Percentiles rank a stretch among this genome's conserved stretches.
phyloP scores from a whole-genome alignment of 2,888 invertebrate genomes.

The Eilema griseolum region DNA sequence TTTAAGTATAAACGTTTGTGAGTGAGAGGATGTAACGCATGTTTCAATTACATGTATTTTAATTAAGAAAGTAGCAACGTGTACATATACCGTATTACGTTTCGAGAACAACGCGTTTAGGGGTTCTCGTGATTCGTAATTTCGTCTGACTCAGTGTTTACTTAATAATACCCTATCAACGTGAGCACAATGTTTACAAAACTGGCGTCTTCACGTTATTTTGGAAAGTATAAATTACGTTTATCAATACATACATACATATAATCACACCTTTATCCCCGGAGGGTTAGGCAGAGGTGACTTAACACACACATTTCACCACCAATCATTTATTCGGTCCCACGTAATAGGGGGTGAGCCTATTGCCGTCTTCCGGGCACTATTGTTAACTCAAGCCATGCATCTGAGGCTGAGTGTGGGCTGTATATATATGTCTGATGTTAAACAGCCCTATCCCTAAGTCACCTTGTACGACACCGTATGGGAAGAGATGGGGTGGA shows the following conservation, averaged over 20 bases:
- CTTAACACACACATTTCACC: no score
- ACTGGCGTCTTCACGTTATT: conserved; percentile 7
- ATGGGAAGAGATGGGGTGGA: no score
- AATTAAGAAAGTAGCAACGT: conserved; percentile 49
- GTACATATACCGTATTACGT: conserved; percentile 21
- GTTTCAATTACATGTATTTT: conserved; percentile 52
- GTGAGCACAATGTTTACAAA: conserved; percentile 3
- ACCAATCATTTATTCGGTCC: no score
- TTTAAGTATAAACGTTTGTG: conserved; percentile 19
- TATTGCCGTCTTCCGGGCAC: no score
- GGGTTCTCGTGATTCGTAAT: conserved; percentile 5
- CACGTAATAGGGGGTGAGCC: no score
- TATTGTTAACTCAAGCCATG: no score
- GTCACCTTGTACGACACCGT: no score
- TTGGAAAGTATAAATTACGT: background rate
- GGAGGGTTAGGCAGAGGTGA: no score
- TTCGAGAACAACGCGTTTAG: conserved; percentile 13
- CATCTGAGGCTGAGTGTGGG: no score
- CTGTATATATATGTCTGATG: no score
- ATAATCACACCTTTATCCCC: no score
- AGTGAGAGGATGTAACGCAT: conserved; percentile 25
- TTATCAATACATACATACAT: conserved; percentile 4
- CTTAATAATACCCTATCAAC: background rate
- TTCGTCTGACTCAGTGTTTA: conserved; percentile 16
- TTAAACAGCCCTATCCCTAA: no score